Evolutionary conservation across 2,113 vertebrate genomes (phyloP).

Genomic region (Dinomys branickii): DNA sequence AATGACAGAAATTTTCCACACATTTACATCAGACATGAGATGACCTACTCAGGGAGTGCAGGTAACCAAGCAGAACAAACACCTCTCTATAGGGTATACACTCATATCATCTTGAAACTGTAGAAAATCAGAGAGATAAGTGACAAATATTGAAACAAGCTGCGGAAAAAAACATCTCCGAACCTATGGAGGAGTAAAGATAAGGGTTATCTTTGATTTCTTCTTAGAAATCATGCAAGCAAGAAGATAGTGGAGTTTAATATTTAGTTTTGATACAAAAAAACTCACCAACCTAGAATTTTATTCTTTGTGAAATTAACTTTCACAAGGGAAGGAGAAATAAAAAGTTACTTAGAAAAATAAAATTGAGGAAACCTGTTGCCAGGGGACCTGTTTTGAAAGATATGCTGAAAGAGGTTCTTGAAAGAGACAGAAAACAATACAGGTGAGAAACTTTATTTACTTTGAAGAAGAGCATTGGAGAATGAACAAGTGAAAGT

Average conservation of each 20-base stretch:
- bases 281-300: neutral
- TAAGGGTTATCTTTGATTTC: neutral
- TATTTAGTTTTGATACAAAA: neutral
- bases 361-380: neutral
- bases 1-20: neutral
- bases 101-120: neutral
- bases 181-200: neutral
- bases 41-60: neutral
- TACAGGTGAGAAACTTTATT: neutral
- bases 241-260: neutral
- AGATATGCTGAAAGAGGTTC: neutral
- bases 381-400: neutral
- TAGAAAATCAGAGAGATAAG: slow-evolving; percentile 8
- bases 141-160: neutral
- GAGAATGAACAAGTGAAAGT: neutral
- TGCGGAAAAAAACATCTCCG: neutral
- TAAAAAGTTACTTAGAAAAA: neutral
- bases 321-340: neutral
- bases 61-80: neutral
- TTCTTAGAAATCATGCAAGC: neutral
- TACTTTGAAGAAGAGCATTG: neutral
- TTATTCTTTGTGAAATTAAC: neutral
- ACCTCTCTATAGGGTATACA: neutral
- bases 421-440: neutral
- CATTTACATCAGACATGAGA: neutral